These are phyloP conservation scores for Petrocephalus zakoni DNA, from an alignment of 2,113 vertebrate species.

Conservation along the genomic window DNA sequence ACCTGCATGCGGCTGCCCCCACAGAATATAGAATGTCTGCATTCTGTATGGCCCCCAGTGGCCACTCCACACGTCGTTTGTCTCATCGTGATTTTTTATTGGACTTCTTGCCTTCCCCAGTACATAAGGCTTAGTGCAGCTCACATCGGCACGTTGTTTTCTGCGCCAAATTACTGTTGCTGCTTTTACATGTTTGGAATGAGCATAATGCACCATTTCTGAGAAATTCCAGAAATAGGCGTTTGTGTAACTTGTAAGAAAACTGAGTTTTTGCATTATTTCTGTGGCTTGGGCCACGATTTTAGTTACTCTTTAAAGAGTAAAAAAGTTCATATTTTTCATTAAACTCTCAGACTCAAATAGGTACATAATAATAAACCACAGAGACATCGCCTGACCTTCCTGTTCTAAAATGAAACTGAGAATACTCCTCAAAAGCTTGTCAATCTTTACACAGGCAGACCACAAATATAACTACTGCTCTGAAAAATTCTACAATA, in stretches of 20 bases:
- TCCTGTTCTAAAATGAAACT: not conserved
- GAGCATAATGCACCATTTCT: not conserved
- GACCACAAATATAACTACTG: not conserved
- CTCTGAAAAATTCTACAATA: not conserved
- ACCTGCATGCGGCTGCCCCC: not conserved
- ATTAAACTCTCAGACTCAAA: not conserved
- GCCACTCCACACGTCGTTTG: not conserved
- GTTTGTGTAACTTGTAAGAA: not conserved
- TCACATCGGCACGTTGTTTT: not conserved
- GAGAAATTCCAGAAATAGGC: not conserved
- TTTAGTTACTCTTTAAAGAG: not conserved
- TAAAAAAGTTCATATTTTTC: not conserved
- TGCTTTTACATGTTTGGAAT: not conserved
- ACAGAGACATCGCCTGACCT: not conserved
- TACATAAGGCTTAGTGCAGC: not conserved
- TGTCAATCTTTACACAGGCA: not conserved
- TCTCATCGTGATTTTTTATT: not conserved
- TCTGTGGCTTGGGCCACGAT: not conserved
- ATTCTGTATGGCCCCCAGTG: not conserved
- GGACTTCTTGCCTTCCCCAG: not conserved
- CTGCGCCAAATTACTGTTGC: not conserved
- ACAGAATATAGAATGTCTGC: not conserved
- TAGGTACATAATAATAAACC: not conserved
- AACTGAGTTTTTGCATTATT: not conserved
- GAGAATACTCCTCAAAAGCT: not conserved